Base-by-base conservation (phyloP, 2,113 vertebrate genomes). In the Nipponia nippon region DNA sequence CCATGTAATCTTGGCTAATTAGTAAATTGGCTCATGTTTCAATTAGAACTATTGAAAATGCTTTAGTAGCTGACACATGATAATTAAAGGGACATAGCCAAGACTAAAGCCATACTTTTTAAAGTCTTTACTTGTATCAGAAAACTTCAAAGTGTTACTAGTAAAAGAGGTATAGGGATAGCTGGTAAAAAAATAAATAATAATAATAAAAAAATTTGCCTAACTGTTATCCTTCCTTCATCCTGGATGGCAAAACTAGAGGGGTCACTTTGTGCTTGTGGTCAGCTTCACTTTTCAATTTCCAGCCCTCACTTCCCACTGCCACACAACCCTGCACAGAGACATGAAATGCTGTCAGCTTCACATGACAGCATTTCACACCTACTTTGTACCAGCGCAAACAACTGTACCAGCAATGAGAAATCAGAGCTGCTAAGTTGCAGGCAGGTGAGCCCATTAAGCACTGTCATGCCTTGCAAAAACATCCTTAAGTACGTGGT, bases 41-140 rank as follows among this genome's bases (percentile, higher is more conserved):
- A 95, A 95, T 96, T 93, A 96, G 80, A 80, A 62, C 91, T 93
- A 95, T 91, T 92, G 94, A 83, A 97, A 97, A 96, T 52, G 78
- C 67, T 83, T 95, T 81, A 86, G 91, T 61, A 91, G 73, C 90
- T 93, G 86, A 91, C 93, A 95, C 22, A 85, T 30, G 34, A 44
- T 88, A 94, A 96, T 91, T 94, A 91, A 97, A 92, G 61, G 80
- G 84, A 95, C 90, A 82, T 10, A 71, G 55, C 34, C 72, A 95
- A 91, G 72, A 85, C 26, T 86, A 92, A 91, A 93, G 55, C 79
- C 42, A 21, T 50, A 47, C 26, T 86, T 94, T 66, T 49, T 23
- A 7, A 83, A 90, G 78, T 73, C 79, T 92, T 92, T 44, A 61
- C 58, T 80, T 93, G 58, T 56, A 69, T 89, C 76, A 76, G 52